phyloP scores from a whole-genome alignment of 2,888 invertebrate genomes.

The Eupithecia vulgata region DNA sequence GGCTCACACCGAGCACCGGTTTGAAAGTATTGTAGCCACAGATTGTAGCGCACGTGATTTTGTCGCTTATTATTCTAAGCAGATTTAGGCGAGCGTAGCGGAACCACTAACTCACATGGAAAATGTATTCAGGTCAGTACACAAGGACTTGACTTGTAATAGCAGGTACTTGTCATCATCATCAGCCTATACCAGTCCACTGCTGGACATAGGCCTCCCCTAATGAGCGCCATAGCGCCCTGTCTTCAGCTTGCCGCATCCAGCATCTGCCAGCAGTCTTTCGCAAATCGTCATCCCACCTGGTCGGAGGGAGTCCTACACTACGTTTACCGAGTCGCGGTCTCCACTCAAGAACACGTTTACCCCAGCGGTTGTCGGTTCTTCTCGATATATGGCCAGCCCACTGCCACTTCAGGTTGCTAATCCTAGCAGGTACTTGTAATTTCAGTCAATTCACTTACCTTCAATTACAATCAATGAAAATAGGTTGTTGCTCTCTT shows the following conservation, averaged over 20 bases:
- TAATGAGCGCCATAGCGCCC: too few relatives aligned
- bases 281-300: too few relatives aligned
- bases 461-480: constrained; percentile 37
- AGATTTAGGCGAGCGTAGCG: constrained; percentile 16
- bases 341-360: too few relatives aligned
- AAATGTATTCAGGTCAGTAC: constrained; percentile 17
- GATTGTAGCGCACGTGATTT: background rate
- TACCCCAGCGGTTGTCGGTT: too few relatives aligned
- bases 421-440: background rate
- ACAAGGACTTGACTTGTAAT: background rate
- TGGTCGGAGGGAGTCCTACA: too few relatives aligned
- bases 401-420: too few relatives aligned
- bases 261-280: too few relatives aligned
- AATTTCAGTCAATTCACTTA: constrained; percentile 22
- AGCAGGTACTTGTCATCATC: background rate
- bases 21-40: constrained; percentile 12
- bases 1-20: background rate
- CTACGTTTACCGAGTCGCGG: too few relatives aligned
- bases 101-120: constrained; percentile 13
- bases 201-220: too few relatives aligned
- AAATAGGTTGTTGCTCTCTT: constrained; percentile 44
- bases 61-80: constrained; percentile 28
- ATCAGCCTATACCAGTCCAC: too few relatives aligned
- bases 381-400: too few relatives aligned
- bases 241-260: too few relatives aligned